Percentiles rank a stretch among this genome's conserved stretches.
phyloP scores from a whole-genome alignment of 2,888 invertebrate genomes.

The Ctena decussata region DNA sequence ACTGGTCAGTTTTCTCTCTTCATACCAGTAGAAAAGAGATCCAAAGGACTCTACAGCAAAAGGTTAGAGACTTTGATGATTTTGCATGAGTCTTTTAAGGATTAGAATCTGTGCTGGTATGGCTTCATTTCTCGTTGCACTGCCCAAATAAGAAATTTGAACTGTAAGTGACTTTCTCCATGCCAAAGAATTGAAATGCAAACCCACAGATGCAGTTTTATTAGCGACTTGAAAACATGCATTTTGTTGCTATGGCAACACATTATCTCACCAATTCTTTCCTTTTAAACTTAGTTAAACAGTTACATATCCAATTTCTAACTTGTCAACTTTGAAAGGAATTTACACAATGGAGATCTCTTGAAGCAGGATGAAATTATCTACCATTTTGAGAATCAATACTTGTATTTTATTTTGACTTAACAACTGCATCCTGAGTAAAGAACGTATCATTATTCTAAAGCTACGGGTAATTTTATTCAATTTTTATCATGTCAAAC shows the following conservation, averaged over 20 bases:
- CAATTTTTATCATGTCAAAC: not conserved
- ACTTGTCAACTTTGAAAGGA: constrained; percentile 8
- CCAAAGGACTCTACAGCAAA: no score
- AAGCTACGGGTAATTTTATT: not conserved
- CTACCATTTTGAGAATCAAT: constrained; percentile 10
- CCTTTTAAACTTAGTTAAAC: constrained; percentile 12
- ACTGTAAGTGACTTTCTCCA: not conserved
- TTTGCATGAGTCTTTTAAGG: no score
- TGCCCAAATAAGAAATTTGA: no score
- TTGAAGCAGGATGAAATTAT: not conserved
- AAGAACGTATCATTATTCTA: not conserved
- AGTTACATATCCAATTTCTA: constrained; percentile 16
- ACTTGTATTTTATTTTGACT: not conserved
- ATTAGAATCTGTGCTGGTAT: no score
- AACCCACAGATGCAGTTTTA: not conserved
- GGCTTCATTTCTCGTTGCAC: no score
- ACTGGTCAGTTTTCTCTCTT: no score
- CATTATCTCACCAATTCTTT: constrained; percentile 10
- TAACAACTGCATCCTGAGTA: not conserved
- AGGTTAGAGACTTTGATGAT: no score
- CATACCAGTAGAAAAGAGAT: no score
- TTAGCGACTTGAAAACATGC: not conserved
- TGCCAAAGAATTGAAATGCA: not conserved
- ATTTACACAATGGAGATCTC: not conserved
- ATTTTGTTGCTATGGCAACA: constrained; percentile 11